Evolutionary conservation across 2,888 invertebrate genomes (phyloP).

Genomic region (Bhutanitis thaidina): DNA sequence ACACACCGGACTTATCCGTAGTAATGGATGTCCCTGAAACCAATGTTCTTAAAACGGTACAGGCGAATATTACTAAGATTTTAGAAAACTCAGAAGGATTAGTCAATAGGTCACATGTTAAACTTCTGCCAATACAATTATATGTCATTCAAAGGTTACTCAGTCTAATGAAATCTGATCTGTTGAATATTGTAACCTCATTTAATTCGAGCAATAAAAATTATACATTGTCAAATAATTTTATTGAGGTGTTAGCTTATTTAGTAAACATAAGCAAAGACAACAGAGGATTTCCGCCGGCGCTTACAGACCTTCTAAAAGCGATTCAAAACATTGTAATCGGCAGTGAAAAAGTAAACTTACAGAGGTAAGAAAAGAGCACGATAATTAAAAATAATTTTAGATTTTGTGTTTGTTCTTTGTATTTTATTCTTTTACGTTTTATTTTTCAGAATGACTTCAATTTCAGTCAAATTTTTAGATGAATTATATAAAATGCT

Average conservation of each 20-base stretch:
- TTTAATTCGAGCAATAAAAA: conserved; percentile 18
- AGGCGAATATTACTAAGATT: conserved; percentile 37
- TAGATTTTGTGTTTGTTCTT: too few species aligned
- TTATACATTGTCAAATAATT: conserved; percentile 13
- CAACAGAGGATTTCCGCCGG: conserved; percentile 49
- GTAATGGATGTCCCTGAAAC: conserved; percentile 51
- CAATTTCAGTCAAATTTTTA: conserved; percentile 54
- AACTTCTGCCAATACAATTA: conserved; percentile 80
- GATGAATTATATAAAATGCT: conserved; percentile 56
- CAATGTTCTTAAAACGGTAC: conserved; percentile 32
- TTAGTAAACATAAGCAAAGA: conserved; percentile 28
- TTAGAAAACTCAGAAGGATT: conserved; percentile 25
- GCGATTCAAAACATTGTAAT: conserved; percentile 37
- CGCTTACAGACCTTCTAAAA: conserved; percentile 48
- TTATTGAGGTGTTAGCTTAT: conserved; percentile 23
- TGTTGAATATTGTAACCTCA: conserved; percentile 24
- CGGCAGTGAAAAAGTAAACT: conserved; percentile 27
- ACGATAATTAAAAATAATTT: too few species aligned
- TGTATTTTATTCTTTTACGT: too few species aligned
- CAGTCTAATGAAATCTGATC: conserved; percentile 38
- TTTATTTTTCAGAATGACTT: conserved; percentile 45
- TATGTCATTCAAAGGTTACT: conserved; percentile 67
- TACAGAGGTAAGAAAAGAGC: conserved; percentile 39
- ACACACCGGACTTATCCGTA: conserved; percentile 34
- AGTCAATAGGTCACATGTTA: conserved; percentile 32